Evolutionary conservation across 1,140 invertebrate genomes (phyloP).

Genomic region (Drosophila baimaii): DNA sequence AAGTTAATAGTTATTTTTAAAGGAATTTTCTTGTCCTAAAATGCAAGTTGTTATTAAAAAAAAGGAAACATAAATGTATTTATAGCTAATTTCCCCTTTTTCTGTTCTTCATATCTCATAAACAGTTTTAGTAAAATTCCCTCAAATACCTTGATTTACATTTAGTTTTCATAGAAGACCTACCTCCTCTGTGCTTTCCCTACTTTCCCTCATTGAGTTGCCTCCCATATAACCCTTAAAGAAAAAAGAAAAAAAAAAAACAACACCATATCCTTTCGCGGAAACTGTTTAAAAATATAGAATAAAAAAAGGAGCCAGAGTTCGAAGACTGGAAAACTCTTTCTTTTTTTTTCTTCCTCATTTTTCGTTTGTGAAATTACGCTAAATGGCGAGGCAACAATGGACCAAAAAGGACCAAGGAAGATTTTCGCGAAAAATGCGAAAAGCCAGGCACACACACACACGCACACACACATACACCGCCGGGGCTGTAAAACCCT

Average conservation of each 20-base stretch:
- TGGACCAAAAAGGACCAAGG: constrained; percentile 18
- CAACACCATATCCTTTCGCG: constrained; percentile 30
- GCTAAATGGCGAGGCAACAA: constrained; percentile 51
- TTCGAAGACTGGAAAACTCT: constrained; percentile 9
- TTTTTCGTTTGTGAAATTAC: constrained; percentile 39
- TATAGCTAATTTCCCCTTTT: too few species aligned
- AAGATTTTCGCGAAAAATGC: constrained; percentile 65
- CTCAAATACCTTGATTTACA: background rate
- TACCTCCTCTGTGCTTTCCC: background rate
- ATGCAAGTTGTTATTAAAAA: too few species aligned
- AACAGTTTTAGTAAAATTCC: too few species aligned
- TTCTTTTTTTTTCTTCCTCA: constrained; percentile 1
- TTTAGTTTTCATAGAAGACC: constrained; percentile 1
- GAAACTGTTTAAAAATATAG: constrained; percentile 5
- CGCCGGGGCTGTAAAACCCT: constrained; percentile 76
- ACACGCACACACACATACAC: too few species aligned
- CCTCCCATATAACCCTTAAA: constrained; percentile 6
- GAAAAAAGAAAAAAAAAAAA: background rate
- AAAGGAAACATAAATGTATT: too few species aligned
- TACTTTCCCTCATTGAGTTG: constrained; percentile 8
- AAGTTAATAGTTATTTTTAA: too few species aligned
- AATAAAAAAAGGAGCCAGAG: constrained; percentile 3
- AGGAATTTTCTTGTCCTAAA: too few species aligned
- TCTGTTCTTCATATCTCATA: too few species aligned
- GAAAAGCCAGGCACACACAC: constrained; percentile 26